Evolutionary conservation across 2,797 vertebrate genomes (phyloP), one percentile per base, ranked within the genome.

Genomic region (Buphagus erythrorhynchus): DNA sequence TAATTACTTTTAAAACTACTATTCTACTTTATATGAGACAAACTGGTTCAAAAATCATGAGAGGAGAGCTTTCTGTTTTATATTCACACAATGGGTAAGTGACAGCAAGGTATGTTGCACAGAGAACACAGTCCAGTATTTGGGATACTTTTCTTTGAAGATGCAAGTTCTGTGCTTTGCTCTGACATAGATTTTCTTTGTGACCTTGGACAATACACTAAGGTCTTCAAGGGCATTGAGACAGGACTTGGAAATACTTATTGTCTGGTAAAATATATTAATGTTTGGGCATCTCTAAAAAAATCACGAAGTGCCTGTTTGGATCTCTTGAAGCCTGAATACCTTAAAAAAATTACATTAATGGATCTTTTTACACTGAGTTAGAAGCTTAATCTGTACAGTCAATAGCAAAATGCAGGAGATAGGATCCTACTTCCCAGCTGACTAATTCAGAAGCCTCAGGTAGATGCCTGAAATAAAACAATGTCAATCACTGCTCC

Each of bases 401-500:
- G 46, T 69, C 59, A 76, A 22, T 52, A 72, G 52, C 26, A 93
- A 48, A 85, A 89, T n/a, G 77, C 36, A 87, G 67, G 45, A 91
- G 77, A 48, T 57, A 76, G 48, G 74, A 91, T 87, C 65, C 48
- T 82, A 49, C 75, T 92, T 93, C 75, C 57, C 75, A 68, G 81
- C 35, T 94, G 86, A 82, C 61, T 95, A 76, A 97, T 92, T 93
- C 87, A 67, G 57, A 89, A 85, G 78, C 89, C 95, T 95, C 93
- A 94, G 94, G 91, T 97, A 92, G 81, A 24, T 89, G 93, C 59
- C 61, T 93, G 75, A 91, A 94, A 96, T 80, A 93, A 89, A 89
- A 42, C 58, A 43, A 16, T 80, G 89, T 95, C 91, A 93, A 91
- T 94, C 94, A 96, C 29, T 77, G 61, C 57, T 95, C 81, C 78